Evolutionary conservation across 2,113 vertebrate genomes (phyloP), one percentile per base, ranked within the genome.

Genomic region (Silurus asotus): DNA sequence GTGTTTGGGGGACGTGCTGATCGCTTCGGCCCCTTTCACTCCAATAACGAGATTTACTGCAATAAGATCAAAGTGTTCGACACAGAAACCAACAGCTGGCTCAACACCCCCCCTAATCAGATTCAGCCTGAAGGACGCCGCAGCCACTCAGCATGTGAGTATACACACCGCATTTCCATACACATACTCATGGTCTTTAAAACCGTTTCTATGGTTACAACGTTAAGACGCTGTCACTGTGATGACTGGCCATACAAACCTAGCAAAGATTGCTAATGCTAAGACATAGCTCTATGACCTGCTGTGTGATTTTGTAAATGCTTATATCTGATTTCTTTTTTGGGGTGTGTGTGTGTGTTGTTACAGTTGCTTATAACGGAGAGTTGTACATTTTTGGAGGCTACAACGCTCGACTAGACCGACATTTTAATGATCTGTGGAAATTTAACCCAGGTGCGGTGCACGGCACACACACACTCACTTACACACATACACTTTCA

Each of bases 11-110:
- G 98, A 48, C 94, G 98, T 48, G 98, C 98, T 0, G 98, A 99
- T 93, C 96, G 96, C 2, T 98, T 99, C 23, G 98, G 98, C 37
- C 98, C 97, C 0, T 99, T 98, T 91, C 98, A 99, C 94, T 99
- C 98, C 82, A 99, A 98, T 96, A 99, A 98, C 6, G 98, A 99
- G 94, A 98, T 99, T 93, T 99, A 99, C 93, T 99, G 98, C 93
- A 99, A 99, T 93, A 96, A 97, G 87, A 99, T 99, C 87, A 95
- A 96, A 91, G 97, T 98, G 55, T 99, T 98, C 77, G 97, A 99
- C 91, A 98, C 97, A 1, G 96, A 97, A 92, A 97, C 95, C 2
- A 97, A 97, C 92, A 95, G 95, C 92, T 99, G 98, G 98, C 92
- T 99, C 82, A 97, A 96, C 88, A 96, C 96, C 0, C 96, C 97